A percentile compares a stretch with the other conserved stretches of the same genome.
Conservation (phyloP, 2,113 vertebrate genomes). For the Glareola pratincola region DNA sequence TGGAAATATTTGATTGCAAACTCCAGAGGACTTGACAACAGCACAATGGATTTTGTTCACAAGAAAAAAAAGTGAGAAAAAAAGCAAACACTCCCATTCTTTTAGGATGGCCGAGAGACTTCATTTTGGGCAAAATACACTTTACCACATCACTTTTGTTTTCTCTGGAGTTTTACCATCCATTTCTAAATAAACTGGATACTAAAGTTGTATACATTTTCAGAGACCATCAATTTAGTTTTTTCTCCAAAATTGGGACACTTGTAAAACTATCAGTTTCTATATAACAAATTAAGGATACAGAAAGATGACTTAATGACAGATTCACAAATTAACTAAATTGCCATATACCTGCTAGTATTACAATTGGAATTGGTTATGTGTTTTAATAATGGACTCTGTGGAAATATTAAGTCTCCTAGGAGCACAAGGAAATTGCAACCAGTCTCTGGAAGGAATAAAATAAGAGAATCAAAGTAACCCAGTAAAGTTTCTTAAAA, state of each 20-base stretch:
- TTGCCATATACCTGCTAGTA: neutral
- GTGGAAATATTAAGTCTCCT: neutral
- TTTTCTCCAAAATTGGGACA: neutral
- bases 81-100: neutral
- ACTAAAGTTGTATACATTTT: neutral
- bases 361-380: neutral
- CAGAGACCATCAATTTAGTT: accelerated
- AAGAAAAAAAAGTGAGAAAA: neutral
- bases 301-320: neutral
- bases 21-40: neutral
- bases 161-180: neutral
- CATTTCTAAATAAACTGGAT: neutral
- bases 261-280: neutral
- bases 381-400: neutral
- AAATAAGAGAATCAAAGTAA: neutral
- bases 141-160: neutral
- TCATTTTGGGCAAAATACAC: neutral
- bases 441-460: neutral
- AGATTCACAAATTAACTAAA: neutral
- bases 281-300: neutral
- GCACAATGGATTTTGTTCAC: neutral
- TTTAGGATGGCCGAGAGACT: neutral
- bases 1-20: neutral
- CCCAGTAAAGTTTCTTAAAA: neutral
- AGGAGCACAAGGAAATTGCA: neutral